A percentile compares a stretch with the other conserved stretches of the same genome.
These are phyloP conservation scores for Melieria omissa DNA, from an alignment of 2,888 invertebrate species.

Conservation along the genomic window DNA sequence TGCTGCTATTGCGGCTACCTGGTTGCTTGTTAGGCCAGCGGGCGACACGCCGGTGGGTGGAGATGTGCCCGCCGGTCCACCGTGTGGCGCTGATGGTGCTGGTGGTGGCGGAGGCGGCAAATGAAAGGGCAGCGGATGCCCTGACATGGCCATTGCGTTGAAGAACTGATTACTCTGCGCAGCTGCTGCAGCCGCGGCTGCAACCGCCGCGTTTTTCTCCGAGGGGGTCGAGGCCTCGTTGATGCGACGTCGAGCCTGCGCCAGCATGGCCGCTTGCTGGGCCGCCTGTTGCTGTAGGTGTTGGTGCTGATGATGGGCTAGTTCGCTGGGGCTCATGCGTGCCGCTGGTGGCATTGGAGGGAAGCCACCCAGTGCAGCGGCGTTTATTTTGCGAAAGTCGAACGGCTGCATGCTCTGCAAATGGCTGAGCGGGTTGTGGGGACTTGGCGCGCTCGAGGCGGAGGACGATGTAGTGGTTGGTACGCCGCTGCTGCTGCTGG, in stretches of 20 bases:
- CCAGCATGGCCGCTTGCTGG: conserved; percentile 63
- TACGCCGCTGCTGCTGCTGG: conserved; percentile 12
- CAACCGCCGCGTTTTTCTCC: conserved; percentile 60
- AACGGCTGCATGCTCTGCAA: conserved; percentile 96
- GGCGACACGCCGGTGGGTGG: conserved; percentile 40
- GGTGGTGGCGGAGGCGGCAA: conserved; percentile 75
- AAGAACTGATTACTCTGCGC: conserved; percentile 71
- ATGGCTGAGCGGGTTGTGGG: conserved; percentile 82
- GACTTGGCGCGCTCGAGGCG: conserved; percentile 42
- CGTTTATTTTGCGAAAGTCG: conserved; percentile 83
- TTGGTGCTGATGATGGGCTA: conserved; percentile 61
- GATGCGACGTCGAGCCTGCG: conserved; percentile 69
- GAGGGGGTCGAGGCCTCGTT: conserved; percentile 67
- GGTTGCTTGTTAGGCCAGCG: conserved; percentile 70
- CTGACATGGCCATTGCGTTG: conserved; percentile 71
- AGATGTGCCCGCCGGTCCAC: conserved; percentile 38
- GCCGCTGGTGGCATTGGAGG: conserved; percentile 58
- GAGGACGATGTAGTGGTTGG: conserved; percentile 32
- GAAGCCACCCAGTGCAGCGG: conserved; percentile 68
- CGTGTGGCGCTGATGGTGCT: conserved; percentile 66
- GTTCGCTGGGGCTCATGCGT: conserved; percentile 59
- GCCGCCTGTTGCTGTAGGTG: conserved; percentile 58
- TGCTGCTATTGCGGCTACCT: conserved; percentile 71
- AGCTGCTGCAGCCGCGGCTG: conserved; percentile 60
- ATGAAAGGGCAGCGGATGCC: conserved; percentile 73